Evolutionary conservation across 1,140 invertebrate species (phyloP).

Genomic region (Copidosoma floridanum): DNA sequence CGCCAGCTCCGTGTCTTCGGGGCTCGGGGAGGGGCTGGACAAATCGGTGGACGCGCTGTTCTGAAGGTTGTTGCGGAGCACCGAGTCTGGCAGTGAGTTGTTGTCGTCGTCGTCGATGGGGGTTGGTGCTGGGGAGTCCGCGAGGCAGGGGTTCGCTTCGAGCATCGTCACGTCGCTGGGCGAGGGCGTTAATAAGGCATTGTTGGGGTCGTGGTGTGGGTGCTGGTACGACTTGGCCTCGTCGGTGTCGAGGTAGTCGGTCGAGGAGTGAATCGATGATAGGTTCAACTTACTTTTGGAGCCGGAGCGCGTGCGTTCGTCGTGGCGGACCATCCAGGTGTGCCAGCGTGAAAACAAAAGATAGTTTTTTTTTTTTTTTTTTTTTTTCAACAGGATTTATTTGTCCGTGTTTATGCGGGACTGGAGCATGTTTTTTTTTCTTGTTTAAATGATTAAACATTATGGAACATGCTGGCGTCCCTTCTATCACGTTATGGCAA

Average conservation of each 20-base stretch:
- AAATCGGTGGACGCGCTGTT: slow-evolving; percentile 30
- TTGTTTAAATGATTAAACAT: neutral
- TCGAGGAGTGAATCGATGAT: slow-evolving; percentile 33
- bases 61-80: slow-evolving; percentile 50
- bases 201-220: too few species aligned
- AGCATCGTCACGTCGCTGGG: slow-evolving; percentile 60
- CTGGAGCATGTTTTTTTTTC: neutral
- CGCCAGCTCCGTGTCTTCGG: slow-evolving; percentile 38
- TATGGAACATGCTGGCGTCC: neutral
- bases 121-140: slow-evolving; percentile 44
- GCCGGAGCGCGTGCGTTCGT: neutral
- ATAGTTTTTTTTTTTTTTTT: too few species aligned
- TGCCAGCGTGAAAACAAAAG: slow-evolving; percentile 49
- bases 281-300: slow-evolving; percentile 53
- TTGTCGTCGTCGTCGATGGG: neutral
- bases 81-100: slow-evolving; percentile 48
- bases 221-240: slow-evolving; percentile 38
- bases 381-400: slow-evolving; percentile 14
- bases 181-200: slow-evolving; percentile 57
- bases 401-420: neutral
- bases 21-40: slow-evolving; percentile 3
- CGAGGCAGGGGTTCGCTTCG: neutral
- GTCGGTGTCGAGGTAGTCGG: slow-evolving; percentile 28
- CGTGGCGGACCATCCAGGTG: neutral
- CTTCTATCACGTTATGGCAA: too few species aligned